Evolutionary conservation across 2,888 invertebrate genomes (phyloP).

Genomic region (Pelosia muscerda): DNA sequence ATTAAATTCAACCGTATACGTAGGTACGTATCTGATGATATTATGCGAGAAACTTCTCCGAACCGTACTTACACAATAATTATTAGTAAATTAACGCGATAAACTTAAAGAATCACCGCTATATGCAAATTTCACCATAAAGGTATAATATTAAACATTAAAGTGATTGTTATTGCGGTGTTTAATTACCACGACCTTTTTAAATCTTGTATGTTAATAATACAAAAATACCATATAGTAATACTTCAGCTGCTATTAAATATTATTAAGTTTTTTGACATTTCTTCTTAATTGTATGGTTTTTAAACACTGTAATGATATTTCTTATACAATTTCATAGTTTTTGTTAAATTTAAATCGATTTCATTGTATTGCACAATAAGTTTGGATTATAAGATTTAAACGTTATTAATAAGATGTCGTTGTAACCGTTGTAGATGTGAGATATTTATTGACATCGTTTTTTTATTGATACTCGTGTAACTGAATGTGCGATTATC

Average conservation of each 20-base stretch:
- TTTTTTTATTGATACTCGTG: slow-evolving; percentile 33
- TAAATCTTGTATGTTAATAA: slow-evolving; percentile 70
- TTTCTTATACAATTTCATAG: slow-evolving; percentile 55
- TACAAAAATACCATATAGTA: slow-evolving; percentile 72
- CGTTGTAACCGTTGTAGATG: slow-evolving; percentile 33
- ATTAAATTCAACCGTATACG: slow-evolving; percentile 35
- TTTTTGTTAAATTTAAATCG: slow-evolving; percentile 47
- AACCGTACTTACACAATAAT: slow-evolving; percentile 58
- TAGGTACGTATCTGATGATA: slow-evolving; percentile 43
- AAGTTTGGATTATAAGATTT: slow-evolving; percentile 41
- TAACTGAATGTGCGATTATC: slow-evolving; percentile 20
- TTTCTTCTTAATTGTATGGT: slow-evolving; percentile 61
- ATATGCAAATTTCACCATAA: slow-evolving; percentile 71
- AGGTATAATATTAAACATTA: slow-evolving; percentile 69
- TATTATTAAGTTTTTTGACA: slow-evolving; percentile 63
- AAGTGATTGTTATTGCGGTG: slow-evolving; percentile 73
- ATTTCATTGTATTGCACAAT: slow-evolving; percentile 44
- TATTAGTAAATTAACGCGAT: slow-evolving; percentile 65
- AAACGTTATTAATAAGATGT: slow-evolving; percentile 42
- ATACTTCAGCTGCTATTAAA: slow-evolving; percentile 68
- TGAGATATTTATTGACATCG: slow-evolving; percentile 37
- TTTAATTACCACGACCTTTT: slow-evolving; percentile 82
- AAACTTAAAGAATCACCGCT: slow-evolving; percentile 63
- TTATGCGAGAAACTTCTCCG: slow-evolving; percentile 52
- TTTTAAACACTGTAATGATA: slow-evolving; percentile 57